Percentiles rank a stretch among this genome's conserved stretches.
Conservation (phyloP, 2,888 invertebrate species). For the Aplocera efformata region DNA sequence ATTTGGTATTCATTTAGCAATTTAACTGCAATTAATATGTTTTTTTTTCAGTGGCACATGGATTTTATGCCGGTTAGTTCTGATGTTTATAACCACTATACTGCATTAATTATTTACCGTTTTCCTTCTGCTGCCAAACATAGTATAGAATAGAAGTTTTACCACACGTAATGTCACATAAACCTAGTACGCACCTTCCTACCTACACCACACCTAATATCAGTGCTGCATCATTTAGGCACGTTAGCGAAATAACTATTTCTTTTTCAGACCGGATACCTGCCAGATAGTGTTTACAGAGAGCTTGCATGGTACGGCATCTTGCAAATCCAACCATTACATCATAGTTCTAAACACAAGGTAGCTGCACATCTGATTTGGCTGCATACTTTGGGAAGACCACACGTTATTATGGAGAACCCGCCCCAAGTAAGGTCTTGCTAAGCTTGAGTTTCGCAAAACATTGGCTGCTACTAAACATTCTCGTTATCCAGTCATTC, state of each 20-base stretch:
- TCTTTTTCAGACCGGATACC: conserved; percentile 59
- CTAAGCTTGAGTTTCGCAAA: too few species aligned
- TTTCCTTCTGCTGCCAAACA: too few species aligned
- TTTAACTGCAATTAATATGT: too few species aligned
- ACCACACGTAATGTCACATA: too few species aligned
- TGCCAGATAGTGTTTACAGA: conserved; percentile 70
- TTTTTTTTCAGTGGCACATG: conserved; percentile 66
- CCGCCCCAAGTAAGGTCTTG: conserved; percentile 62
- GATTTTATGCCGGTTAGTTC: conserved; percentile 69
- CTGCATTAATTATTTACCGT: too few species aligned
- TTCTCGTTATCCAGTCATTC: background rate
- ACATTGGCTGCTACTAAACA: too few species aligned
- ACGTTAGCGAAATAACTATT: background rate
- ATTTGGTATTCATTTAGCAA: too few species aligned
- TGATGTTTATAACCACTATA: background rate
- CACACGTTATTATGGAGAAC: conserved; percentile 71
- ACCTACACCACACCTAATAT: too few species aligned
- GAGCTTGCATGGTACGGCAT: conserved; percentile 76
- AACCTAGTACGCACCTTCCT: too few species aligned
- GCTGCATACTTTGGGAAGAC: conserved; percentile 71
- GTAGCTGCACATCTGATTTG: conserved; percentile 71
- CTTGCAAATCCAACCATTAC: conserved; percentile 68
- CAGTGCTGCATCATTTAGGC: too few species aligned
- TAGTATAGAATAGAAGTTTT: too few species aligned
- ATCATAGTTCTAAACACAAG: conserved; percentile 67